Base-by-base conservation (phyloP, 2,113 vertebrate species). In the Rhinolophus ferrumequinum region DNA sequence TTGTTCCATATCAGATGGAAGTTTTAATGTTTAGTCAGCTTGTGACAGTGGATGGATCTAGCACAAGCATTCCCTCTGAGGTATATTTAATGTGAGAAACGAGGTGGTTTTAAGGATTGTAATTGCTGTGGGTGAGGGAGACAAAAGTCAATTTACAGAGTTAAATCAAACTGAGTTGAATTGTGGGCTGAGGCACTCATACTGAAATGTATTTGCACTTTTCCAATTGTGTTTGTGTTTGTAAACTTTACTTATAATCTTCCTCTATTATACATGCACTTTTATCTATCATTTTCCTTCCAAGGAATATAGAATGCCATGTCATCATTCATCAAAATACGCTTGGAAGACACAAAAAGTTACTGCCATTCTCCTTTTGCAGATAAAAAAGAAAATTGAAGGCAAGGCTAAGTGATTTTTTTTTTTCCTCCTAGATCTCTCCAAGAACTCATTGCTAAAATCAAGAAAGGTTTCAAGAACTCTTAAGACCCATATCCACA, bases 11-110 rank as follows among this genome's bases (percentile, higher is more conserved):
- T 85, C 92, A 95, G 84, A 94, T 64, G 87, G 33, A 30, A 75
- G 38, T 92, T 87, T 92, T 79, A 95, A 95, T 84, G 58, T 58
- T 96, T 94, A 88, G 84, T 92, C 90, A 75, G 56, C 56, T 70
- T 58, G 80, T 90, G 93, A 92, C 75, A 70, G 58, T 47, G 38
- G 50, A 26, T 19, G 83, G 58, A 58, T 47, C 12, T 69, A 84
- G 88, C 28, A 12, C 75, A 93, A 67, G 28, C 90, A 95, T 22
- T 30, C 33, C 85, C 62, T 91, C 12, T 14, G 69, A 87, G 73
- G 44, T 47, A 8, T 33, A 47, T n/a, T 64, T 92, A 94, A 89
- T 30, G 44, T 33, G 83, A 83, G 73, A 64, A 84, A 79, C 92
- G 64, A 56, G 77, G 69, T 93, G 93, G 33, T 47, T 87, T 1